These are phyloP conservation scores for Stratiomys singularior DNA, from an alignment of 2,888 invertebrate genomes.

Conservation along the genomic window DNA sequence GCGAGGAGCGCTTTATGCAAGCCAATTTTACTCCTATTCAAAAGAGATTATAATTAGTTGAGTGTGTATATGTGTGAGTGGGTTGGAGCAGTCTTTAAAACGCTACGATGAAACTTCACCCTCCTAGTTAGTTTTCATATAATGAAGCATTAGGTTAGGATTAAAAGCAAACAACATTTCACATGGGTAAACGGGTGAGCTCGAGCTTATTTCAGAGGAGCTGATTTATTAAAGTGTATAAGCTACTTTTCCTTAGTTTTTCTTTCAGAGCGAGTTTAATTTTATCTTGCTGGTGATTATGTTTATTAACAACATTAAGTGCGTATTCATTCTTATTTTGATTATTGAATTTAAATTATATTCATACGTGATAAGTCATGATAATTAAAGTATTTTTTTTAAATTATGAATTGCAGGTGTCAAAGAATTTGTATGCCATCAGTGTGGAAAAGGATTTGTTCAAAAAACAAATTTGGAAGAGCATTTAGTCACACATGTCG, in stretches of 20 bases:
- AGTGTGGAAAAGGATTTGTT: constrained; percentile 67
- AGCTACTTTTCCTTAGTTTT: neutral
- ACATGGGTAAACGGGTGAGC: neutral
- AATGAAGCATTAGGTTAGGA: constrained; percentile 5
- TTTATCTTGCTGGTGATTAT: too few species aligned
- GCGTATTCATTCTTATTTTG: too few species aligned
- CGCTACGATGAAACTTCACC: neutral
- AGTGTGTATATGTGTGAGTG: neutral
- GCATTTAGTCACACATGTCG: constrained; percentile 67
- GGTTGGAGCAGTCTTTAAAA: neutral
- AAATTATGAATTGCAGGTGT: constrained; percentile 50
- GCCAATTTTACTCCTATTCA: neutral
- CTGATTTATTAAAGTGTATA: neutral
- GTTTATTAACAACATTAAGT: too few species aligned
- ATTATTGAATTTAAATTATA: neutral
- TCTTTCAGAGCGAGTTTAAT: neutral
- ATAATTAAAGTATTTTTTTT: neutral
- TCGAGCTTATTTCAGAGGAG: neutral
- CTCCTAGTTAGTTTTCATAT: neutral
- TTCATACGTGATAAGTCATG: neutral
- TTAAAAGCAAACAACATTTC: constrained; percentile 35
- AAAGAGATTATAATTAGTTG: constrained; percentile 31
- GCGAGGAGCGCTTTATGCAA: neutral
- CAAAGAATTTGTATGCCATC: constrained; percentile 64
- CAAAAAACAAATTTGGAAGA: constrained; percentile 67